phyloP scores from a whole-genome alignment of 2,888 invertebrate genomes.

The Chydorus sphaericus region DNA sequence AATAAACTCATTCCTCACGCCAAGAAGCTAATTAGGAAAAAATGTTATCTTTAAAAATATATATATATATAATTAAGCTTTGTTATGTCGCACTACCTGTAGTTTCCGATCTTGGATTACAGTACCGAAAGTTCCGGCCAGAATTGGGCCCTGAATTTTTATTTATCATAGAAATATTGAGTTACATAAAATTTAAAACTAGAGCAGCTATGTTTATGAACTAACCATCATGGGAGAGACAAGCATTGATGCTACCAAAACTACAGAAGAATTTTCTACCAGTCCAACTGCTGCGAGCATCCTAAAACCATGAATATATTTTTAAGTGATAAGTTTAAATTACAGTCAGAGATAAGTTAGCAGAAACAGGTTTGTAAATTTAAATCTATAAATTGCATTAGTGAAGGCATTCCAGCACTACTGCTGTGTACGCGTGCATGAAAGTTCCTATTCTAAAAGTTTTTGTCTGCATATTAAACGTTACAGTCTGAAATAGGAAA shows the following conservation, averaged over 20 bases:
- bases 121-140: conserved; percentile 54
- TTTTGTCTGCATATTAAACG: too few species aligned
- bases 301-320: too few species aligned
- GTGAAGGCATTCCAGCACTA: too few species aligned
- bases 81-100: not conserved
- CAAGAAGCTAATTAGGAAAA: conserved; percentile 42
- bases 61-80: not conserved
- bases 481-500: too few species aligned
- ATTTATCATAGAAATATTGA: too few species aligned
- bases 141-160: conserved; percentile 67
- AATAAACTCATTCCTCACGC: conserved; percentile 48
- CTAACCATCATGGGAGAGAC: conserved; percentile 61
- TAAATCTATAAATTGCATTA: too few species aligned
- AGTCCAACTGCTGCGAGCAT: conserved; percentile 57
- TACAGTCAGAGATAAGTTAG: too few species aligned
- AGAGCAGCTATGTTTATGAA: not conserved
- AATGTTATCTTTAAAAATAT: conserved; percentile 48
- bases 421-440: too few species aligned
- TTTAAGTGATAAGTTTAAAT: too few species aligned
- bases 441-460: too few species aligned
- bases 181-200: not conserved
- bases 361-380: too few species aligned
- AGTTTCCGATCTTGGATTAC: conserved; percentile 26
- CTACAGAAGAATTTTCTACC: conserved; percentile 55
- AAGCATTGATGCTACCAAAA: conserved; percentile 62